These are phyloP conservation scores for Gryllus bimaculatus DNA, from an alignment of 1,140 invertebrate genomes.

Conservation along the genomic window DNA sequence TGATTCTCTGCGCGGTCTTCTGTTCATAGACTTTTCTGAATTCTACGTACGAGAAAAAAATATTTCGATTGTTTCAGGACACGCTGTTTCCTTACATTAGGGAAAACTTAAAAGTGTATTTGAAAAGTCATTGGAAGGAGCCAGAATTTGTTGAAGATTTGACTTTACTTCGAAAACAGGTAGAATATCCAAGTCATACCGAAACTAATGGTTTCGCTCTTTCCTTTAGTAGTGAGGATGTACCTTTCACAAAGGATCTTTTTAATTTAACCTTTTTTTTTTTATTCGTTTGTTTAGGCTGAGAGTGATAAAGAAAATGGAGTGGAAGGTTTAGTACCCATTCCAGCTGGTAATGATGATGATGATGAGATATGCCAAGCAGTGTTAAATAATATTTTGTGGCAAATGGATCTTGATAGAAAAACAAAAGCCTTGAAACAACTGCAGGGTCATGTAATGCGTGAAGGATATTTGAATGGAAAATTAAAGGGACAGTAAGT, in stretches of 20 bases:
- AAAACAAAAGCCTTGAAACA: conserved; percentile 74
- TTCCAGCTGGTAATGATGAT: conserved; percentile 42
- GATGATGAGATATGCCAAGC: conserved; percentile 41
- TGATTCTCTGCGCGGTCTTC: not conserved
- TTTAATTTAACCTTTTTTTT: not conserved
- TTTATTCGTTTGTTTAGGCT: conserved; percentile 31
- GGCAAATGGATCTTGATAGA: conserved; percentile 72
- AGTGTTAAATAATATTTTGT: conserved; percentile 56
- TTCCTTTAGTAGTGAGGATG: not conserved
- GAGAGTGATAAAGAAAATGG: conserved; percentile 45
- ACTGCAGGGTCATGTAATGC: conserved; percentile 83
- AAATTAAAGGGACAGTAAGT: conserved; percentile 83
- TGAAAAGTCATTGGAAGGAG: conserved; percentile 60
- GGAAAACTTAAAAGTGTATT: conserved; percentile 57
- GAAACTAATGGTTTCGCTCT: not conserved
- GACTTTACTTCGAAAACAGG: conserved; percentile 48
- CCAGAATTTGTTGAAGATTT: conserved; percentile 59
- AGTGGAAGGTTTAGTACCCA: conserved; percentile 43
- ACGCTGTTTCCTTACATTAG: conserved; percentile 71
- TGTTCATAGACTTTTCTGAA: not conserved
- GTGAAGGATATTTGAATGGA: conserved; percentile 66
- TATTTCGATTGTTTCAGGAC: conserved; percentile 45
- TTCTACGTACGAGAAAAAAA: not conserved
- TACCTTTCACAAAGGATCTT: not conserved
- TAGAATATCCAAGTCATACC: conserved; percentile 26